A percentile compares a stretch with the other conserved stretches of the same genome.
phyloP scores from a whole-genome alignment of 2,113 vertebrate species.

The Pelvicachromis taeniatus region DNA sequence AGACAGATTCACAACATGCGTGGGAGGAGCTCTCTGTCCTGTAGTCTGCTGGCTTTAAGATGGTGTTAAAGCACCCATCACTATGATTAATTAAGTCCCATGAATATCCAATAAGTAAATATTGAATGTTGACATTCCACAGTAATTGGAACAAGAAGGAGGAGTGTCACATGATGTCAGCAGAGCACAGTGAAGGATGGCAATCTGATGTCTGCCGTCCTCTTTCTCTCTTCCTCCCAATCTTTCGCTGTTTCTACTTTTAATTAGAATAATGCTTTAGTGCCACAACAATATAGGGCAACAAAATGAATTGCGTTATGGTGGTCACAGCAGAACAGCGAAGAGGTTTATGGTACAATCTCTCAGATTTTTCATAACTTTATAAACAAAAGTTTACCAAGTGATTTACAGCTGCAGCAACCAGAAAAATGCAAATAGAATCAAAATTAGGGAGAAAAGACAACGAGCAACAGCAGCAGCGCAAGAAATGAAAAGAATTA shows the following conservation, averaged over 20 bases:
- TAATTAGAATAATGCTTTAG: slow-evolving; percentile 39
- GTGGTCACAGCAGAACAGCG: neutral
- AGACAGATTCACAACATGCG: neutral
- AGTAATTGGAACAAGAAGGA: slow-evolving; percentile 53
- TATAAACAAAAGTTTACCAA: neutral
- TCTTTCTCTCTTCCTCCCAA: slow-evolving; percentile 1
- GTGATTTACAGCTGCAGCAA: neutral
- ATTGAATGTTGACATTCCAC: slow-evolving; percentile 53
- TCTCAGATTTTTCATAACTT: slow-evolving; percentile 4
- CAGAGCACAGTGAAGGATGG: slow-evolving; percentile 38
- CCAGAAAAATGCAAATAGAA: neutral
- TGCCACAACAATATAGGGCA: slow-evolving; percentile 25
- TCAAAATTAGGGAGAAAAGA: neutral
- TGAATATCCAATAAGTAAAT: slow-evolving; percentile 54
- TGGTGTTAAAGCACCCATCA: slow-evolving; percentile 9
- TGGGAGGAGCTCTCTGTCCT: neutral
- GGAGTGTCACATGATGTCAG: slow-evolving; percentile 40
- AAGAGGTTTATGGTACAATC: neutral
- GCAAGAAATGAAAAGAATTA: neutral
- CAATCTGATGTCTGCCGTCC: slow-evolving; percentile 1
- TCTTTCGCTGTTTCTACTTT: slow-evolving; percentile 18
- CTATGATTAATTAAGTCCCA: slow-evolving; percentile 52
- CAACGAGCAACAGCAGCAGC: neutral
- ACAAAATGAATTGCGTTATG: slow-evolving; percentile 29
- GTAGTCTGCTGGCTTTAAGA: neutral